Conservation (phyloP, 2,113 vertebrate species). For the Isurus oxyrinchus region DNA sequence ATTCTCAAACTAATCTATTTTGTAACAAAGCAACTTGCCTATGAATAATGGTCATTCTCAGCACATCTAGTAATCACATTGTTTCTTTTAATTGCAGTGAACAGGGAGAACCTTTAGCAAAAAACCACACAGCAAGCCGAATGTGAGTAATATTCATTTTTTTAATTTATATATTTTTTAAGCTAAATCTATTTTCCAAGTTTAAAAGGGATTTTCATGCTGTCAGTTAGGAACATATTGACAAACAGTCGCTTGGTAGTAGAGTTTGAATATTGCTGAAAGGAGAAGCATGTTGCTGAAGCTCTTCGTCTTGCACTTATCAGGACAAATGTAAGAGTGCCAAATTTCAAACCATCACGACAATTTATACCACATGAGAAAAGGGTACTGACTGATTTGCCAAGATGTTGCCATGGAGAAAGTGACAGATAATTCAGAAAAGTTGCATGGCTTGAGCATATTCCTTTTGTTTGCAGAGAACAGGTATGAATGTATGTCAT, state of each 20-base stretch:
- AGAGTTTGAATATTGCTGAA: not conserved
- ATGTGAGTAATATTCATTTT: not conserved
- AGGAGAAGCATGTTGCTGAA: not conserved
- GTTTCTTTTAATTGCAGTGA: constrained; percentile 23
- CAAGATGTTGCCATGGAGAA: not conserved
- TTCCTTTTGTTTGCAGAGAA: not conserved
- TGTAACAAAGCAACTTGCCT: not conserved
- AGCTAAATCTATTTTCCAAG: not conserved
- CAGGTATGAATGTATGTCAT: not conserved
- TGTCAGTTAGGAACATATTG: not conserved
- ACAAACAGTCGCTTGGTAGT: not conserved
- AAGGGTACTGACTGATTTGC: not conserved
- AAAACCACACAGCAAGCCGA: constrained; percentile 36
- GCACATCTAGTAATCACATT: not conserved
- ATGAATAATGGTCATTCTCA: not conserved
- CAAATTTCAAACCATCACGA: not conserved
- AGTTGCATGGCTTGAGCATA: not conserved
- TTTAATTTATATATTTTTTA: not conserved
- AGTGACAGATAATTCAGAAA: not conserved
- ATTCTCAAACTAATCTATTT: not conserved
- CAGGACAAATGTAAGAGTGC: not conserved
- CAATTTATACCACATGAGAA: no score
- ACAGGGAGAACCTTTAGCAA: constrained; percentile 18
- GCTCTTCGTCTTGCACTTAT: not conserved
- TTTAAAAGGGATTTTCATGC: not conserved